phyloP scores from a whole-genome alignment of 2,797 vertebrate species.

The Anableps anableps region DNA sequence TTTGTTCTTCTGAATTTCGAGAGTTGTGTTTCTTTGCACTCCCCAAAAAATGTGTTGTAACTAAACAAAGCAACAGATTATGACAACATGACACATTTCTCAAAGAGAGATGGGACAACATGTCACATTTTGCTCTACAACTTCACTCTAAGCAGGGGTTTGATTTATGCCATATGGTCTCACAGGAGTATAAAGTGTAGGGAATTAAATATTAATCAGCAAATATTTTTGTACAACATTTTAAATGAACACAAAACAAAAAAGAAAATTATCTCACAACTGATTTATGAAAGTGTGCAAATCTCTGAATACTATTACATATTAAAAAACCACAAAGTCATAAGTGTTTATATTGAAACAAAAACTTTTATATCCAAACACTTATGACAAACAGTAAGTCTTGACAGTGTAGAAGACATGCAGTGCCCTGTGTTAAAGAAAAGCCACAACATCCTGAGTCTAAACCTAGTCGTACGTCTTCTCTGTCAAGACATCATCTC shows the following conservation, averaged over 20 bases:
- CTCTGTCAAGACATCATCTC: constrained; percentile 15
- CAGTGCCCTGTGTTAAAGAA: neutral
- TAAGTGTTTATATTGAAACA: neutral
- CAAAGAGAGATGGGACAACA: constrained; percentile 9
- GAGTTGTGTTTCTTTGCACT: neutral
- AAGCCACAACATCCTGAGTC: constrained; percentile 66
- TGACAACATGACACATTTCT: constrained; percentile 6
- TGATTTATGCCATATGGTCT: neutral
- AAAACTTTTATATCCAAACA: neutral
- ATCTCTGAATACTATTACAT: neutral
- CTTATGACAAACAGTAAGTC: neutral
- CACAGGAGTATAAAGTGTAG: too few species aligned
- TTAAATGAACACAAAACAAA: neutral
- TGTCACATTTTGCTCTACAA: constrained; percentile 16
- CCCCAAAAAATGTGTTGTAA: neutral
- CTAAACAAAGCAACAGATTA: constrained; percentile 7
- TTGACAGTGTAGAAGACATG: neutral
- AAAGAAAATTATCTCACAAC: neutral
- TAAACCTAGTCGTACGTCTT: neutral
- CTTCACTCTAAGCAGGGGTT: constrained; percentile 2
- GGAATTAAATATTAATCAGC: constrained; percentile 36
- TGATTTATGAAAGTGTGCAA: neutral
- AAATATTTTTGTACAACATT: neutral
- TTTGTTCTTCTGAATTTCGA: constrained; percentile 11
- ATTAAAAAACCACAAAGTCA: neutral